These are phyloP conservation scores for Baronia brevicornis DNA, from an alignment of 2,888 invertebrate genomes.

Conservation along the genomic window DNA sequence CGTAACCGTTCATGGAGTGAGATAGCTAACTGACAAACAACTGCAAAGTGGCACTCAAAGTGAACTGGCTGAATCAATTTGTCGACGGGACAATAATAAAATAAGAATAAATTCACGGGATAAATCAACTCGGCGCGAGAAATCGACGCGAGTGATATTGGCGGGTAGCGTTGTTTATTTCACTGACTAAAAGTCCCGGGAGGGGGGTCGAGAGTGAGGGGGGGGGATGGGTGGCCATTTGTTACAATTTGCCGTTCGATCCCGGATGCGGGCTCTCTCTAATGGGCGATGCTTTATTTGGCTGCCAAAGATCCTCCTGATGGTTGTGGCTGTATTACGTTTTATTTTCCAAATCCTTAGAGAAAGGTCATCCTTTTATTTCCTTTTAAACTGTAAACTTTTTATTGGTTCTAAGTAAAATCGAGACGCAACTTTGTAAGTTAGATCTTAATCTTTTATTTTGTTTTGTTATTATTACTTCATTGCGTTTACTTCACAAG, in stretches of 20 bases:
- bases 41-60: neutral
- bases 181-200: slow-evolving; percentile 11
- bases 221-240: slow-evolving; percentile 18
- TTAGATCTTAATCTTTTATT: too few species aligned
- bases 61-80: slow-evolving; percentile 6
- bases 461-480: slow-evolving; percentile 11
- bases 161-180: slow-evolving; percentile 12
- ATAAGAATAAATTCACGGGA: slow-evolving; percentile 14
- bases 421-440: too few species aligned
- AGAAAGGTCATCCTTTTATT: slow-evolving; percentile 4
- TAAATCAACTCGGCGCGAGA: slow-evolving; percentile 16
- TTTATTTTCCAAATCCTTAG: slow-evolving; percentile 8
- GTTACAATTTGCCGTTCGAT: slow-evolving; percentile 24
- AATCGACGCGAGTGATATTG: slow-evolving; percentile 17
- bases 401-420: too few species aligned
- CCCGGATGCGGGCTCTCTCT: slow-evolving; percentile 42
- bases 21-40: neutral
- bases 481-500: too few species aligned
- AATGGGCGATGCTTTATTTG: slow-evolving; percentile 43
- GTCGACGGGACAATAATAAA: slow-evolving; percentile 10
- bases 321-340: slow-evolving; percentile 6
- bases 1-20: neutral
- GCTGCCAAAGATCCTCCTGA: slow-evolving; percentile 35
- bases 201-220: neutral
- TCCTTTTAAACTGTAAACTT: slow-evolving; percentile 7